Percentiles rank a stretch among this genome's conserved stretches.
phyloP scores from a whole-genome alignment of 2,888 invertebrate genomes.

The Andrena marginata region DNA sequence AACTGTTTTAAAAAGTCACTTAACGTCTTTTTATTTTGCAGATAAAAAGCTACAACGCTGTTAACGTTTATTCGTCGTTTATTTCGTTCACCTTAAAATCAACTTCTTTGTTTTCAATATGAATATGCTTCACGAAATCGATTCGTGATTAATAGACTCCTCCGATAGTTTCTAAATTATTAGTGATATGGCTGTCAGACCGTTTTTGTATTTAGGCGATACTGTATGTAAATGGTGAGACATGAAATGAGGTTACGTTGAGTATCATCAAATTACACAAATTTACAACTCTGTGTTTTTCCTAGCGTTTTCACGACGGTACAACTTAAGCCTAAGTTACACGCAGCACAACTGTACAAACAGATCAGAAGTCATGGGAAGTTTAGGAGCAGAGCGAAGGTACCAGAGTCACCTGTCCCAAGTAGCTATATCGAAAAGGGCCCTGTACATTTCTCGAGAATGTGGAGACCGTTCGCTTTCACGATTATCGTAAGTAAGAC shows the following conservation, averaged over 20 bases:
- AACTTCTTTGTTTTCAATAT: background rate
- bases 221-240: slow-evolving; percentile 75
- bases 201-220: slow-evolving; percentile 71
- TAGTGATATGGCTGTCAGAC: slow-evolving; percentile 72
- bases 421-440: slow-evolving; percentile 83
- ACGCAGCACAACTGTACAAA: slow-evolving; percentile 65
- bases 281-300: slow-evolving; percentile 31
- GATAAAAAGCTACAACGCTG: background rate
- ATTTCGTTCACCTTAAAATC: background rate
- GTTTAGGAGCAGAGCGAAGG: slow-evolving; percentile 52
- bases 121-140: slow-evolving; percentile 5
- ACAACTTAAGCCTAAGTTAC: slow-evolving; percentile 68
- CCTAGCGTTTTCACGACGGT: slow-evolving; percentile 74
- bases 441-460: slow-evolving; percentile 84
- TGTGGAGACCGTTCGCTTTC: slow-evolving; percentile 89
- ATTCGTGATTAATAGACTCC: slow-evolving; percentile 5
- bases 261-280: background rate
- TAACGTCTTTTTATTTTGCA: background rate
- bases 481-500: slow-evolving; percentile 87
- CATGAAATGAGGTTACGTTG: background rate
- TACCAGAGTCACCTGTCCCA: slow-evolving; percentile 44
- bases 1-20: background rate
- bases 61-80: background rate
- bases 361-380: slow-evolving; percentile 73
- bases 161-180: slow-evolving; percentile 19